A percentile compares a stretch with the other conserved stretches of the same genome.
Conservation (phyloP, 2,888 invertebrate genomes). For the Tipula vernalis region DNA sequence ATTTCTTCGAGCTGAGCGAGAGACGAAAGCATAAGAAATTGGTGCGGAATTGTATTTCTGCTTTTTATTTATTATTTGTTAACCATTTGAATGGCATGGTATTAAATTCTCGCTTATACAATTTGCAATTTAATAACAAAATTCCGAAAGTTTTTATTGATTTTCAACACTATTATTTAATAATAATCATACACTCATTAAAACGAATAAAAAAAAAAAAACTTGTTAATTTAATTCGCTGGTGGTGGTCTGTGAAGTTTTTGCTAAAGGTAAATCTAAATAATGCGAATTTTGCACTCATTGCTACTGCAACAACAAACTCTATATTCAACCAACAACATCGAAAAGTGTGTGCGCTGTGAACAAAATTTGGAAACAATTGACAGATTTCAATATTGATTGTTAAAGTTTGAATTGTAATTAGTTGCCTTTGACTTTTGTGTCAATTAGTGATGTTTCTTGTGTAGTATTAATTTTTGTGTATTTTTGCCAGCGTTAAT, state of each 20-base stretch:
- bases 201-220: neutral
- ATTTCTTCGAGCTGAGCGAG: neutral
- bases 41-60: neutral
- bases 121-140: neutral
- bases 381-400: too few relatives aligned
- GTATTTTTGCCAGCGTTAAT: too few relatives aligned
- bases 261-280: too few relatives aligned
- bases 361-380: too few relatives aligned
- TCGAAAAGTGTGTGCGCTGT: too few relatives aligned
- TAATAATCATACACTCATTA: neutral
- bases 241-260: neutral
- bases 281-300: too few relatives aligned
- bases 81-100: neutral
- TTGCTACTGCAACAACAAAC: too few relatives aligned
- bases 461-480: too few relatives aligned
- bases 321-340: too few relatives aligned
- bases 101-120: neutral
- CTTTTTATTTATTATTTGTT: neutral
- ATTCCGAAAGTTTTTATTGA: neutral
- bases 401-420: too few relatives aligned
- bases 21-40: neutral
- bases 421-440: too few relatives aligned
- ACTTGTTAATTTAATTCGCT: neutral
- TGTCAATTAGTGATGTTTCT: too few relatives aligned
- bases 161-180: neutral